Evolutionary conservation across 2,113 vertebrate species (phyloP).

Genomic region (Cheilinus undulatus): DNA sequence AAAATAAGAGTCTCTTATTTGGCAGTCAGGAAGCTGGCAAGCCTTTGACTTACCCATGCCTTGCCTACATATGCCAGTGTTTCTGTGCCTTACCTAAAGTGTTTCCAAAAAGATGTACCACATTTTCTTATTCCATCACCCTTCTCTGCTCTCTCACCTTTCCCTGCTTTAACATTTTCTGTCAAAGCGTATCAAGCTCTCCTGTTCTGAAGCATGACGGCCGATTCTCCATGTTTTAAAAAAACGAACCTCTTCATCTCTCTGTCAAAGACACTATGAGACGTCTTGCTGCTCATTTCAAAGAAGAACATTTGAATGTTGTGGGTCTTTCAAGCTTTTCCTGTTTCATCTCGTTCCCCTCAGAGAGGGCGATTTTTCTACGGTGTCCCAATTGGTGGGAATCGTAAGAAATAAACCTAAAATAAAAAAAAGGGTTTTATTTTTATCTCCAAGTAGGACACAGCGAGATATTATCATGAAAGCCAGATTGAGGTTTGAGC

Average conservation of each 20-base stretch:
- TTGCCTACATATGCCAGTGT: too few species aligned
- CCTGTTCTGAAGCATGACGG: constrained; percentile 24
- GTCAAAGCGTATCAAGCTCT: not conserved
- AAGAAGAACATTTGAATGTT: constrained; percentile 25
- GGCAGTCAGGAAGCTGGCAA: too few species aligned
- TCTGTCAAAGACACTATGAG: constrained; percentile 19
- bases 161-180: not conserved
- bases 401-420: not conserved
- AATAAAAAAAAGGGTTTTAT: constrained; percentile 15
- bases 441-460: constrained; percentile 41
- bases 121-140: not conserved
- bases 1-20: too few species aligned
- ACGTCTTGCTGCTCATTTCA: constrained; percentile 40
- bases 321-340: constrained; percentile 3
- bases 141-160: not conserved
- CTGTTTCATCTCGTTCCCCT: not conserved
- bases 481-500: constrained; percentile 17
- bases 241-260: constrained; percentile 44
- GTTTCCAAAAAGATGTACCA: not conserved
- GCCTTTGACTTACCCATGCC: too few species aligned
- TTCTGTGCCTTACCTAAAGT: too few species aligned
- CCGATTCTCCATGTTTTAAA: not conserved
- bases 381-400: constrained; percentile 24
- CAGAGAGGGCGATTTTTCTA: not conserved
- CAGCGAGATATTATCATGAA: constrained; percentile 18